A percentile compares a stretch with the other conserved stretches of the same genome.
Evolutionary conservation across 2,113 vertebrate species (phyloP).

Genomic region (Naja naja): DNA sequence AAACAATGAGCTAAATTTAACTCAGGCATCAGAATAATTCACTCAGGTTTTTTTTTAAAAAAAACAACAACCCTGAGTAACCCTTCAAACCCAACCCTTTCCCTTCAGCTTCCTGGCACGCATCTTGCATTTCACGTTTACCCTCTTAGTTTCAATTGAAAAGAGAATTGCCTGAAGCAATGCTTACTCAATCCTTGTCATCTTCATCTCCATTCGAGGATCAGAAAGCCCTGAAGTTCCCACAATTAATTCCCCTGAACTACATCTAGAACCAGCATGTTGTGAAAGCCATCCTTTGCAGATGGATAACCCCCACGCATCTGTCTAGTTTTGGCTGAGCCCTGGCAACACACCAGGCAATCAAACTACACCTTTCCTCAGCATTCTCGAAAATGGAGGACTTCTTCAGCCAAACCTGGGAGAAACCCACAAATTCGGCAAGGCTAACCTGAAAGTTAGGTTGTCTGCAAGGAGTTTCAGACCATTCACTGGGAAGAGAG

Average conservation of each 20-base stretch:
- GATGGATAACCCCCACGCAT: not conserved
- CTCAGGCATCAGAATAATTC: not conserved
- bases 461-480: not conserved
- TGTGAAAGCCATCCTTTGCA: not conserved
- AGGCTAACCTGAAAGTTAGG: not conserved
- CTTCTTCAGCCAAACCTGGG: not conserved
- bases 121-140: not conserved
- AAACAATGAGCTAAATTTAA: not conserved
- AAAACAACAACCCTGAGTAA: not conserved
- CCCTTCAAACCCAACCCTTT: not conserved
- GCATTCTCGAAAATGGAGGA: not conserved
- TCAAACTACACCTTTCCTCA: not conserved
- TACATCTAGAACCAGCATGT: not conserved
- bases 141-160: not conserved
- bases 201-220: not conserved
- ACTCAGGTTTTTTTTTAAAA: not conserved
- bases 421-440: not conserved
- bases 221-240: not conserved
- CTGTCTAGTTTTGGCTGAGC: not conserved
- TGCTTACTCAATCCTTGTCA: not conserved
- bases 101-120: not conserved
- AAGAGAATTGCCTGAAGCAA: not conserved
- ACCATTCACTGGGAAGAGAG: not conserved
- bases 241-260: not conserved
- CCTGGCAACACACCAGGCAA: not conserved